These are phyloP conservation scores for Leptodactylus fallax DNA, from an alignment of 2,797 vertebrate genomes.

Conservation along the genomic window DNA sequence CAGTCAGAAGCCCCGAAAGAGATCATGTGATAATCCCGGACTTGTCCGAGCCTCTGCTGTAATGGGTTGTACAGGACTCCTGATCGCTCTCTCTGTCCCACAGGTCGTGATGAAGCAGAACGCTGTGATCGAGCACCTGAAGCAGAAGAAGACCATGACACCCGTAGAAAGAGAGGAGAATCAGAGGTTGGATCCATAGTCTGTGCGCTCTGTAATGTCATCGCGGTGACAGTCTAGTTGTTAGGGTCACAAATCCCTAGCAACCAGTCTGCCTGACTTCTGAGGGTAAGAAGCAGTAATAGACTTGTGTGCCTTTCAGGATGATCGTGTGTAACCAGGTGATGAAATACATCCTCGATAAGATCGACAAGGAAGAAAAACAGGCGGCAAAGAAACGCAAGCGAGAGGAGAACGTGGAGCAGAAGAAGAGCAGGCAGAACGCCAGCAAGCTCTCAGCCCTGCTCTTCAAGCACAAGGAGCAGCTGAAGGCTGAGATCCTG, in stretches of 20 bases:
- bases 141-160: conserved; percentile 96
- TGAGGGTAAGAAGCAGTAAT: neutral
- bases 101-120: conserved; percentile 99
- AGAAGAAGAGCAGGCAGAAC: conserved; percentile 90
- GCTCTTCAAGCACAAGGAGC: conserved; percentile 95
- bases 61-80: too few relatives aligned
- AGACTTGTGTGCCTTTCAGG: conserved; percentile 73
- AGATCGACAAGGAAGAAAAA: conserved; percentile 96
- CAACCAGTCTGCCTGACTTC: too few relatives aligned
- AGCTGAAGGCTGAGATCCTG: conserved; percentile 93
- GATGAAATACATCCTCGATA: conserved; percentile 97
- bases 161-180: conserved; percentile 95
- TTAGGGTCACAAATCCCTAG: neutral
- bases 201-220: too few relatives aligned
- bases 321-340: conserved; percentile 99
- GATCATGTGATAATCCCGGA: too few relatives aligned
- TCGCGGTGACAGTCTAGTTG: neutral
- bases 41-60: too few relatives aligned
- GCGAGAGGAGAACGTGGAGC: conserved; percentile 93
- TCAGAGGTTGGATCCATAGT: conserved; percentile 90
- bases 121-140: conserved; percentile 94
- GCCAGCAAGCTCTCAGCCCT: conserved; percentile 91
- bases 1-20: too few relatives aligned
- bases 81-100: conserved; percentile 60
- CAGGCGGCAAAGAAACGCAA: conserved; percentile 91